Conservation (phyloP, 2,113 vertebrate genomes). For the Meleagris gallopavo region DNA sequence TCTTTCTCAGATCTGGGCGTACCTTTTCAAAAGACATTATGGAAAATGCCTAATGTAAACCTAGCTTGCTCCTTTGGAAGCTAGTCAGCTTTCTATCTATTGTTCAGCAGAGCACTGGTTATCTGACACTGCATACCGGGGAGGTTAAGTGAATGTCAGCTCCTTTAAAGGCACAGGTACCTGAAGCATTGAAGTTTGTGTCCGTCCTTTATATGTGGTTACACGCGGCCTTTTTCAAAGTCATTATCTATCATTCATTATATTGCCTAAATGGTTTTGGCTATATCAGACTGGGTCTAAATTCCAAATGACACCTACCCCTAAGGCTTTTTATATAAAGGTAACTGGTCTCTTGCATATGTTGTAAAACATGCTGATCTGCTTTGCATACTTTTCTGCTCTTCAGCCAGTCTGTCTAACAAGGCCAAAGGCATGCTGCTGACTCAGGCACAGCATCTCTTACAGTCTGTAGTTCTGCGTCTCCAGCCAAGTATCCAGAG, state of each 20-base stretch:
- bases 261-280: neutral
- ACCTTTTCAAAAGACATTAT: neutral
- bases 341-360: neutral
- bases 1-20: neutral
- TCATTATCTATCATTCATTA: neutral
- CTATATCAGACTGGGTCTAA: neutral
- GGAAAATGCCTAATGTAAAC: constrained; percentile 1
- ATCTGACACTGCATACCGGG: constrained; percentile 21
- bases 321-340: neutral
- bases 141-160: constrained; percentile 53
- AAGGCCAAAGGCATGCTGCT: neutral
- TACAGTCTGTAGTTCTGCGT: neutral
- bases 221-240: neutral
- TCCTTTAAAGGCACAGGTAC: constrained; percentile 27
- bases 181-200: neutral
- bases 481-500: neutral
- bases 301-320: neutral
- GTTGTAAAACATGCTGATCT: neutral
- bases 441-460: neutral
- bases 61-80: neutral
- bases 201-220: neutral
- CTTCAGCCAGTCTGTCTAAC: neutral
- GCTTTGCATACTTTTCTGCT: neutral
- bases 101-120: neutral
- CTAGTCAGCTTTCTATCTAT: neutral